Evolutionary conservation across 2,113 vertebrate genomes (phyloP).

Genomic region (Spea multiplicata): DNA sequence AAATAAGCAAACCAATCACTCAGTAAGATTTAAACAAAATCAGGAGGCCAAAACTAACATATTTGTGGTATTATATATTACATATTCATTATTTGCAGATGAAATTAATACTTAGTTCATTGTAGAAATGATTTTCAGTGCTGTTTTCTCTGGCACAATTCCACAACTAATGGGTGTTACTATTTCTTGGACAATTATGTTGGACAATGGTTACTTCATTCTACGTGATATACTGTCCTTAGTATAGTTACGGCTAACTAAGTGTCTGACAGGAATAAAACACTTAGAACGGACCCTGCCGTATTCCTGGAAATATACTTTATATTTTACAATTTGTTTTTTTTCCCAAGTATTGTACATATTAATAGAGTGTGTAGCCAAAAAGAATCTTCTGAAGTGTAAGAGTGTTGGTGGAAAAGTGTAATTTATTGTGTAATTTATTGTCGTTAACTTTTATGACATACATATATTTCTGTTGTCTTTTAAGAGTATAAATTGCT

Average conservation of each 20-base stretch:
- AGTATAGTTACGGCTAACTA: constrained; percentile 18
- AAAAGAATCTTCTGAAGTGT: neutral
- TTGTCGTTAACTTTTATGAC: too few species aligned
- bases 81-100: constrained; percentile 33
- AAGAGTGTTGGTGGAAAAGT: too few species aligned
- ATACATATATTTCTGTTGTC: too few species aligned
- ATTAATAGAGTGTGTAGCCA: neutral
- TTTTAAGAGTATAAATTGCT: too few species aligned
- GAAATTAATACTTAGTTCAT: constrained; percentile 32
- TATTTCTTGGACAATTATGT: constrained; percentile 27
- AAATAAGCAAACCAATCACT: constrained; percentile 27
- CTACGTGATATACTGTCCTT: constrained; percentile 8
- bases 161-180: constrained; percentile 37
- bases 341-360: neutral
- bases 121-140: constrained; percentile 29
- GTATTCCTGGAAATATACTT: neutral
- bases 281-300: neutral
- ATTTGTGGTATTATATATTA: constrained; percentile 31
- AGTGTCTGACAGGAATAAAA: constrained; percentile 10
- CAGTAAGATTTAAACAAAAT: constrained; percentile 7
- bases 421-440: too few species aligned
- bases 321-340: constrained; percentile 1
- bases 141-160: constrained; percentile 26
- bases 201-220: constrained; percentile 20
- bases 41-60: constrained; percentile 30